phyloP scores from a whole-genome alignment of 2,797 vertebrate species.

The Bovichtus diacanthus region DNA sequence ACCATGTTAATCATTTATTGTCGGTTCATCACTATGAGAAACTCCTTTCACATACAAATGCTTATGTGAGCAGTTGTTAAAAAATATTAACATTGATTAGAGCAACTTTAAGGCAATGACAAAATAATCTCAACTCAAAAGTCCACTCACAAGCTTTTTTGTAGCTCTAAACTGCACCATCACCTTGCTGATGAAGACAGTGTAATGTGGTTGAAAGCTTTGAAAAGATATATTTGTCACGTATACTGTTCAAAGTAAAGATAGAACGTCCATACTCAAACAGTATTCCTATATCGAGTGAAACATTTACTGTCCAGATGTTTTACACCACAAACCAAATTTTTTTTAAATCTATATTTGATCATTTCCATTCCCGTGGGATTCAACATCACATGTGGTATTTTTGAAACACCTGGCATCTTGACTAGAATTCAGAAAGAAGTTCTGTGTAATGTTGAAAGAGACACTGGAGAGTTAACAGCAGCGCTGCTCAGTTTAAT shows the following conservation, averaged over 20 bases:
- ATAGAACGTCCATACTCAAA: background rate
- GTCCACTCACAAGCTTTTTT: background rate
- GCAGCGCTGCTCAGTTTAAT: background rate
- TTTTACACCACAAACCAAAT: constrained; percentile 4
- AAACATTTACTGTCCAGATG: constrained; percentile 3
- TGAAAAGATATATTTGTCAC: constrained; percentile 1
- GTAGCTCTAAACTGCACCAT: background rate
- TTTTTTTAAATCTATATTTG: background rate
- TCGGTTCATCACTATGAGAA: background rate
- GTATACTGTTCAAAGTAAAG: background rate
- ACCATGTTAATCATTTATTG: background rate
- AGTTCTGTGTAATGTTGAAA: constrained; percentile 2
- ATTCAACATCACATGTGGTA: background rate
- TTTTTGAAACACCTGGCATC: background rate
- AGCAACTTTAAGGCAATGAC: background rate
- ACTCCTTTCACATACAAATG: background rate
- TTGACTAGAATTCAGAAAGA: background rate
- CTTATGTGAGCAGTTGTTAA: background rate
- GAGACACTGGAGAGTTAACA: background rate
- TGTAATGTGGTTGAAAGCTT: background rate
- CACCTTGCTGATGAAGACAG: background rate
- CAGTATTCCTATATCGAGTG: background rate
- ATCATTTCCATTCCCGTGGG: background rate
- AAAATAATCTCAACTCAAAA: background rate
- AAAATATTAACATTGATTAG: no score